Conservation (phyloP, 2,797 vertebrate species). For the Phylloscopus collybita region DNA sequence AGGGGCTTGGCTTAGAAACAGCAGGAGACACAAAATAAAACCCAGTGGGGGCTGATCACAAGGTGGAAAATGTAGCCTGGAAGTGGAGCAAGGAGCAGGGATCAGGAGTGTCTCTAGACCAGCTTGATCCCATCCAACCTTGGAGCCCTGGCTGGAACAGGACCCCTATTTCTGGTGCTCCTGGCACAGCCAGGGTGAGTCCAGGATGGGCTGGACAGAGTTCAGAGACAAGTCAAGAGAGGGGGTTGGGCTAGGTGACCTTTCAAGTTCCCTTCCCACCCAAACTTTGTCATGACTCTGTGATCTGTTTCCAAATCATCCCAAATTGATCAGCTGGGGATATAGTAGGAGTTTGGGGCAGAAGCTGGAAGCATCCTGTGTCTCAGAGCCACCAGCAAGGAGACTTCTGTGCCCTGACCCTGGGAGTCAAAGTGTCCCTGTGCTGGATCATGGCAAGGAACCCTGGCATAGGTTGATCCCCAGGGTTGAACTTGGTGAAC, state of each 20-base stretch:
- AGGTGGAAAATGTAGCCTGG: not conserved
- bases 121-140: not conserved
- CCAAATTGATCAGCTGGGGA: not conserved
- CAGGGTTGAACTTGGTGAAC: not conserved
- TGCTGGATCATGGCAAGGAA: not conserved
- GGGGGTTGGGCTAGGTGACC: not conserved
- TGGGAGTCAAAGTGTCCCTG: not conserved
- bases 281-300: not conserved
- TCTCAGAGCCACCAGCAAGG: not conserved
- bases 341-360: accelerated
- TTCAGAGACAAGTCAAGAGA: not conserved
- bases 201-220: not conserved
- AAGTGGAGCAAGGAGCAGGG: not conserved
- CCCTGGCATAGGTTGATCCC: not conserved
- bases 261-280: not conserved
- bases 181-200: not conserved
- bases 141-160: not conserved
- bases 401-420: not conserved
- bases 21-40: not conserved
- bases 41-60: not conserved
- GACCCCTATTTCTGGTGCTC: not conserved
- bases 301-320: not conserved
- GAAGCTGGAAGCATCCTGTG: not conserved
- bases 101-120: not conserved
- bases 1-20: not conserved